These are phyloP conservation scores for Campoletis raptor DNA, from an alignment of 2,888 invertebrate species.

Conservation along the genomic window DNA sequence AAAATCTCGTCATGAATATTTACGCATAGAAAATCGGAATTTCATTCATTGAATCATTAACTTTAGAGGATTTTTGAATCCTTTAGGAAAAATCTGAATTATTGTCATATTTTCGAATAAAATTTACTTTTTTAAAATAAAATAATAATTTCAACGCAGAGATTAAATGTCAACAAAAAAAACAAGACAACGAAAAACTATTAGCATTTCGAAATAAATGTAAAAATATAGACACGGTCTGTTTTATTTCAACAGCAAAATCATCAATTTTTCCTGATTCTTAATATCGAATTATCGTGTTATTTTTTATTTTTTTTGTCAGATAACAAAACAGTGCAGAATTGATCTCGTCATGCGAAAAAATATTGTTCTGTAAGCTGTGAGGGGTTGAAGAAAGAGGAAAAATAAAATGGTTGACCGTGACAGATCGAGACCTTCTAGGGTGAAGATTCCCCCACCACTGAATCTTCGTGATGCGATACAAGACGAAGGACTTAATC, in stretches of 20 bases:
- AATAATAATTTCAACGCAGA: not conserved
- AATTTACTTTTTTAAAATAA: not conserved
- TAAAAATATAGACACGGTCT: not conserved
- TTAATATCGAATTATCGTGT: not conserved
- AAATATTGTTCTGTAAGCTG: constrained; percentile 8
- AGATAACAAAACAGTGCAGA: not conserved
- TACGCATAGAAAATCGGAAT: not conserved
- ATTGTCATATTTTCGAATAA: not conserved
- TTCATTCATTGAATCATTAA: not conserved
- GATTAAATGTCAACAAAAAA: not conserved
- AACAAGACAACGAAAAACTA: not conserved
- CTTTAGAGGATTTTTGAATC: not conserved
- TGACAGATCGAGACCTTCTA: constrained; percentile 74
- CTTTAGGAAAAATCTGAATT: not conserved
- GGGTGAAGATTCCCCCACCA: constrained; percentile 76
- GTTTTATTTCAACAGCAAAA: not conserved
- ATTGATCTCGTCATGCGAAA: constrained; percentile 12
- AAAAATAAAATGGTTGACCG: constrained; percentile 75
- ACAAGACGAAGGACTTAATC: constrained; percentile 79
- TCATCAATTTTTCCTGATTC: not conserved
- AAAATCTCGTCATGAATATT: not conserved
- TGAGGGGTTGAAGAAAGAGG: constrained; percentile 10
- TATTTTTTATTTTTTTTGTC: too few relatives aligned
- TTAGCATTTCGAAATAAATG: not conserved
- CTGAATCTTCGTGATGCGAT: constrained; percentile 78